Base-by-base conservation (phyloP, 2,113 vertebrate genomes). In the Stictonetta naevosa region DNA sequence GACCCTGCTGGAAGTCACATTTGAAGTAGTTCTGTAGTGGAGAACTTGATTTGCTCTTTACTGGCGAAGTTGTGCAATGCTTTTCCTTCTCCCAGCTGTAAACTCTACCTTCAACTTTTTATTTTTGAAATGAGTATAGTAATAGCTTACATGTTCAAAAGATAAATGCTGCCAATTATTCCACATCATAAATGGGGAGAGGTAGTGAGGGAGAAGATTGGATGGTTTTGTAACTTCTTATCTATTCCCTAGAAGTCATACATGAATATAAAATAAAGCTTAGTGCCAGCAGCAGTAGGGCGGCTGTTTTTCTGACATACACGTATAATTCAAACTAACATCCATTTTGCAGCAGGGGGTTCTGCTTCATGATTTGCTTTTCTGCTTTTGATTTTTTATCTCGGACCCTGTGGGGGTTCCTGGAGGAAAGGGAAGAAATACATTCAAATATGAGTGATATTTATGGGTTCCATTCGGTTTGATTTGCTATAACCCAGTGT, bases 91-190 rank as follows among this genome's bases (percentile, higher is more conserved):
- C 29, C 73, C 68, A 78, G 50, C 31, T 80, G 63, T 63, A 88
- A 80, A 84, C 40, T 72, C n/a, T 83, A 68, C 72, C 68, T 86
- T 86, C 86, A 12, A 28, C 60, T 86, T 68, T 62, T 85, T 73
- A 17, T 56, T 94, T 95, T 93, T 83, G 23, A 71, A 94, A 74
- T 56, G 76, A 85, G 8, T 64, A 6, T 44, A 73, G 66, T 19
- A 88, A 25, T 33, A 93, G 33, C 71, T 63, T 8, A 67, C 69
- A 22, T 81, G 60, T 83, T 94, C 50, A 66, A 46, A 93, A 94
- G 83, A 84, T 81, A 91, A 93, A 86, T 83, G 52, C 55, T 86
- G 60, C 80, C 86, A 84, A 67, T 95, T 91, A 71, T 63, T 83
- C 64, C 10, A 2, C 92, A 56, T 83, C 42, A 74, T 64, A 86